Percentiles rank a stretch among this genome's conserved stretches.
Evolutionary conservation across 2,888 invertebrate species (phyloP).

Genomic region (Macaria notata): DNA sequence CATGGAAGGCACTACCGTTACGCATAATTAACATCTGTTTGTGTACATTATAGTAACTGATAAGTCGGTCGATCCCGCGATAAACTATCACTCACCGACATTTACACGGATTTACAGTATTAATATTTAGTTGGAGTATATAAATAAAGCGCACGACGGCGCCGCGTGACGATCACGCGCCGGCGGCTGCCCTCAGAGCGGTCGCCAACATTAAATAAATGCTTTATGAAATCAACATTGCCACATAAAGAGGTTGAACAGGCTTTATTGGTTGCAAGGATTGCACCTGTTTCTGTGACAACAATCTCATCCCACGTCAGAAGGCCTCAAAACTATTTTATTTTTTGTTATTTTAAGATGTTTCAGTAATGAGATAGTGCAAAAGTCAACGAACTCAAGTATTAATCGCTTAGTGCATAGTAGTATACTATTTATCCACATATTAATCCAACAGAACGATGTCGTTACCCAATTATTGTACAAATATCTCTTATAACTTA

Average conservation of each 20-base stretch:
- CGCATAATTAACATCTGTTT: constrained; percentile 57
- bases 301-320: too few species aligned
- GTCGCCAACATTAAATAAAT: constrained; percentile 33
- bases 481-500: too few species aligned
- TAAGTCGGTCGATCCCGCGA: constrained; percentile 57
- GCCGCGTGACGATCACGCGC: constrained; percentile 67
- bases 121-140: constrained; percentile 48
- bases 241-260: constrained; percentile 24
- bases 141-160: constrained; percentile 61
- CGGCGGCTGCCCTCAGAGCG: constrained; percentile 52
- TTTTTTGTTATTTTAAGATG: too few species aligned
- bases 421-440: too few species aligned
- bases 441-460: too few species aligned
- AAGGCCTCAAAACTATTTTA: too few species aligned
- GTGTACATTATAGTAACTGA: constrained; percentile 50
- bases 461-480: too few species aligned
- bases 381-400: too few species aligned
- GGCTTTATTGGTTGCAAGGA: constrained; percentile 9
- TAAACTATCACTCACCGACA: constrained; percentile 42
- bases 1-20: constrained; percentile 52
- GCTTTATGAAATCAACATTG: constrained; percentile 36
- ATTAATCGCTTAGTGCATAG: too few species aligned
- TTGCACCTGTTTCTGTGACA: too few species aligned
- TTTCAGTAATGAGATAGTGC: too few species aligned
- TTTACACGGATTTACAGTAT: constrained; percentile 46